Percentiles rank a stretch among this genome's conserved stretches.
Evolutionary conservation across 2,888 invertebrate genomes (phyloP).

Genomic region (Melanchra persicariae): DNA sequence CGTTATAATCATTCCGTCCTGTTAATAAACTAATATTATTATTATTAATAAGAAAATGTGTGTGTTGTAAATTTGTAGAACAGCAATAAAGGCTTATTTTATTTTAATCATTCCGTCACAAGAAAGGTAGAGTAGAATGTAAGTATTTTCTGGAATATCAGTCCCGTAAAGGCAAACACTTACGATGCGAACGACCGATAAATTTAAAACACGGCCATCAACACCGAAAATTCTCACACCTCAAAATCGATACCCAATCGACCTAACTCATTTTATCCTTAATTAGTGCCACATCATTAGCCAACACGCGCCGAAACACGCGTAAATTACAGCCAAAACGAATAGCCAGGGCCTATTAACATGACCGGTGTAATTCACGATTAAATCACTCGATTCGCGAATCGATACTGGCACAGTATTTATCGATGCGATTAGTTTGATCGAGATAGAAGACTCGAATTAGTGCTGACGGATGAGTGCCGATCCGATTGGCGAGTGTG

Average conservation of each 20-base stretch:
- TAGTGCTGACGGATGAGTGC: constrained; percentile 81
- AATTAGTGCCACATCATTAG: constrained; percentile 64
- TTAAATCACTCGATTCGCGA: constrained; percentile 76
- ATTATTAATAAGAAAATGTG: no score
- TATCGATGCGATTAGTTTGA: constrained; percentile 83
- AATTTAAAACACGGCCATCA: not conserved
- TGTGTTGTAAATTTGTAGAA: no score
- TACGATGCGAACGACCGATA: not conserved
- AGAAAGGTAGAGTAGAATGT: no score
- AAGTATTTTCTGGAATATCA: no score
- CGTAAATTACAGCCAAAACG: constrained; percentile 64
- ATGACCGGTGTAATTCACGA: constrained; percentile 68
- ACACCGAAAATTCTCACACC: constrained; percentile 32
- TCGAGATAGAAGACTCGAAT: constrained; percentile 81
- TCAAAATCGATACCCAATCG: constrained; percentile 42
- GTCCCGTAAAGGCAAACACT: not conserved
- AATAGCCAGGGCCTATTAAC: constrained; percentile 64
- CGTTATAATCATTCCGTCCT: no score
- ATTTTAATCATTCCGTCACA: no score
- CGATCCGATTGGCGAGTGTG: constrained; percentile 67
- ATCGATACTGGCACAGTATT: constrained; percentile 77
- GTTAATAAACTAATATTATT: no score
- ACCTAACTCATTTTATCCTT: constrained; percentile 58
- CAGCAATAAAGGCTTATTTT: no score
- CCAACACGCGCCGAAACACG: constrained; percentile 52